Conservation (phyloP, 1,140 invertebrate genomes). For the Zaprionus gabonicus region DNA sequence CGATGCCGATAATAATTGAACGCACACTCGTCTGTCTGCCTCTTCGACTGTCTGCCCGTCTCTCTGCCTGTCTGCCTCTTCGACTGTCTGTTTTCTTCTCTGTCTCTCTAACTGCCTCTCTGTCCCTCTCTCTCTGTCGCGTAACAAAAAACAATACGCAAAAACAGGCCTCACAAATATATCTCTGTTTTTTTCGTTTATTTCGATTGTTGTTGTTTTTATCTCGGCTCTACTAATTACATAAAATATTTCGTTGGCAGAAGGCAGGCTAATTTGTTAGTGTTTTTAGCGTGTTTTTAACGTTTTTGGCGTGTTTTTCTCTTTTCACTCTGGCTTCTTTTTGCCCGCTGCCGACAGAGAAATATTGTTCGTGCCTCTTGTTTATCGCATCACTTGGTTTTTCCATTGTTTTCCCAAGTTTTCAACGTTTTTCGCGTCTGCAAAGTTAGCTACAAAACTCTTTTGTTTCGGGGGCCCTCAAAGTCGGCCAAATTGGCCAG, state of each 20-base stretch:
- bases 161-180: conserved; percentile 63
- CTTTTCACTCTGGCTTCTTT: conserved; percentile 11
- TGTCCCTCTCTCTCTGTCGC: neutral
- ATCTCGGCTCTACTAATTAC: conserved; percentile 67
- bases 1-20: conserved; percentile 76
- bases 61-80: neutral
- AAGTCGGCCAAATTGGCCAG: conserved; percentile 51
- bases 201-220: conserved; percentile 36
- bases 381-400: conserved; percentile 50
- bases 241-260: conserved; percentile 47
- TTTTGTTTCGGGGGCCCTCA: conserved; percentile 34
- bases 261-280: conserved; percentile 25
- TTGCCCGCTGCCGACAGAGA: conserved; percentile 2
- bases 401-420: conserved; percentile 57
- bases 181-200: conserved; percentile 41
- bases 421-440: conserved; percentile 45
- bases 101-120: neutral
- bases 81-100: neutral
- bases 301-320: conserved; percentile 17
- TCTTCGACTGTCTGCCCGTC: no score
- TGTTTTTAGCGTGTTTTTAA: conserved; percentile 28
- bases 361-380: conserved; percentile 39
- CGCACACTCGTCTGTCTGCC: conserved; percentile 38
- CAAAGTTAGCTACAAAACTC: conserved; percentile 55
- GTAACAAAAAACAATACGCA: conserved; percentile 56